Evolutionary conservation across 1,140 invertebrate genomes (phyloP).

Genomic region (Lucilia cuprina): DNA sequence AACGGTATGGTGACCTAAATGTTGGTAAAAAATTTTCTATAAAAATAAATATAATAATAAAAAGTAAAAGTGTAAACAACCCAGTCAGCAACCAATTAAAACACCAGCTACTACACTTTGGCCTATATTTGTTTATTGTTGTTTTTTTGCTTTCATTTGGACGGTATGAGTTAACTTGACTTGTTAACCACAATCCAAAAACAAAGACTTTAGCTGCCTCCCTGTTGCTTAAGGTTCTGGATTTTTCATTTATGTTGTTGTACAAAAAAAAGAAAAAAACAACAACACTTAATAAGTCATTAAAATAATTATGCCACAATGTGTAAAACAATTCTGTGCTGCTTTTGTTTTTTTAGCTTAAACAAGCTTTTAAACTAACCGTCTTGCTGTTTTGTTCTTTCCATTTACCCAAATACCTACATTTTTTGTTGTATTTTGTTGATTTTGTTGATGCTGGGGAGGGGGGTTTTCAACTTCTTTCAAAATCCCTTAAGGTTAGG

Average conservation of each 20-base stretch:
- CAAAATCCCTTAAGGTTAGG: background rate
- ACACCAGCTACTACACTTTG: background rate
- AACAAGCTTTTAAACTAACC: background rate
- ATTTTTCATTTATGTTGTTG: background rate
- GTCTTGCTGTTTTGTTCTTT: background rate
- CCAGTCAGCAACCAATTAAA: background rate
- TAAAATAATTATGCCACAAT: slow-evolving; percentile 18
- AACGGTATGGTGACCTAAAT: background rate
- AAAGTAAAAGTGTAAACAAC: background rate
- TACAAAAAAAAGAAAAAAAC: background rate
- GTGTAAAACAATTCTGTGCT: background rate
- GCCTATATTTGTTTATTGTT: background rate
- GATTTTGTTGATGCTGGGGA: background rate
- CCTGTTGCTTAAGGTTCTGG: background rate
- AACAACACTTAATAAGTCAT: background rate
- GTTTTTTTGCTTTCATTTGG: no score
- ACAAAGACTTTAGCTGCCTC: background rate
- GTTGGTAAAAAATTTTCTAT: background rate
- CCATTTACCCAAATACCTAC: background rate
- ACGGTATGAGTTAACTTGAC: background rate
- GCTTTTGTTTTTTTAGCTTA: background rate
- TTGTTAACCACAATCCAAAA: background rate
- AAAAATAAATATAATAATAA: background rate
- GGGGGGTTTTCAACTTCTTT: background rate
- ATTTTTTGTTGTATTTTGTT: background rate